These are phyloP conservation scores for Dendrocincla tyrannina DNA, from an alignment of 2,797 vertebrate species.

Conservation along the genomic window DNA sequence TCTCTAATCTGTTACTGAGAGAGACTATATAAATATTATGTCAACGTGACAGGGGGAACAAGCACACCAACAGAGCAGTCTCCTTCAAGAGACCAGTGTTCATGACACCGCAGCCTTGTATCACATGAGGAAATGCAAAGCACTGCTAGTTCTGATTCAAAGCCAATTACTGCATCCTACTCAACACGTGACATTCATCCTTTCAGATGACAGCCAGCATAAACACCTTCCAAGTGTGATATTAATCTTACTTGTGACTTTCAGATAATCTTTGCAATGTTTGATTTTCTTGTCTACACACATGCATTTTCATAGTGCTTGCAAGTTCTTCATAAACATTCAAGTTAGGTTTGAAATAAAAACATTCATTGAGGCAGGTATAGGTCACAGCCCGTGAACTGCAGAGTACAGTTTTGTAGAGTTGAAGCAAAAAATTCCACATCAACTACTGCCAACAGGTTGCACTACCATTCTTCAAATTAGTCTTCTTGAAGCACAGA, in stretches of 20 bases:
- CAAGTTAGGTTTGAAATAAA: not conserved
- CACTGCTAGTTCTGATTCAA: not conserved
- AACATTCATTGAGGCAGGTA: not conserved
- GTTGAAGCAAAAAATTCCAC: not conserved
- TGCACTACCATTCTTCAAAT: not conserved
- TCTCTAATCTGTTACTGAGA: not conserved
- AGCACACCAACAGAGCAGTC: rapidly evolving
- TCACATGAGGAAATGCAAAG: not conserved
- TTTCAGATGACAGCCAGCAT: not conserved
- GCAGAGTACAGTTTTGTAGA: not conserved
- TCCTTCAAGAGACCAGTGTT: not conserved
- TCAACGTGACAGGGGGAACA: not conserved
- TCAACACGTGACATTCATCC: not conserved
- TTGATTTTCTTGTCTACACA: not conserved
- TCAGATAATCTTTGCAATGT: not conserved
- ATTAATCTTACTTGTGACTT: not conserved
- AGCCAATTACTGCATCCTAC: not conserved
- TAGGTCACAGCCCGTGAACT: not conserved
- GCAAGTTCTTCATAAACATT: not conserved
- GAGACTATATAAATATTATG: not conserved
- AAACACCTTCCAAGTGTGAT: not conserved
- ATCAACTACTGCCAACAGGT: not conserved
- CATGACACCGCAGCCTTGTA: rapidly evolving
- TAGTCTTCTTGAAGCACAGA: not conserved
- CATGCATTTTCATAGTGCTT: not conserved